These are phyloP conservation scores for Drosophila kurseongensis DNA, from an alignment of 1,140 invertebrate genomes.

Conservation along the genomic window DNA sequence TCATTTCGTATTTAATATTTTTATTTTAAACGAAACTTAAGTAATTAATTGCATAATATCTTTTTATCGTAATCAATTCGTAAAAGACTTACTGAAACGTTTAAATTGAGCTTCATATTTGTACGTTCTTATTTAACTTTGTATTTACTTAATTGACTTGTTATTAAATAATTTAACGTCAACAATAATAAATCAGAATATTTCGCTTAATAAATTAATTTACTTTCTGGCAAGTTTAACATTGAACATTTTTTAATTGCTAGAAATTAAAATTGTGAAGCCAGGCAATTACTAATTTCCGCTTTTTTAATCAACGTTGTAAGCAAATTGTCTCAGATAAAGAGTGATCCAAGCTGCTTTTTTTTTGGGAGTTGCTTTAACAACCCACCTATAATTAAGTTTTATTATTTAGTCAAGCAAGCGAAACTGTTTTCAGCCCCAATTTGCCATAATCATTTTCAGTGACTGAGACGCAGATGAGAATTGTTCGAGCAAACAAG, in stretches of 20 bases:
- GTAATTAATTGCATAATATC: no score
- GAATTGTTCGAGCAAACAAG: constrained; percentile 44
- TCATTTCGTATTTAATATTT: no score
- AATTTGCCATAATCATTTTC: constrained; percentile 41
- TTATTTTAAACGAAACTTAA: no score
- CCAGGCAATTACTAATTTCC: constrained; percentile 38
- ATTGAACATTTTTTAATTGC: constrained; percentile 52
- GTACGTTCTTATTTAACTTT: no score
- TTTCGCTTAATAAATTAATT: background rate
- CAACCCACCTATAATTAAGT: constrained; percentile 35
- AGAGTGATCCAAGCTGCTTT: background rate
- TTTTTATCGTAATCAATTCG: no score
- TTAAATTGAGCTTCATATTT: no score
- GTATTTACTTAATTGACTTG: no score
- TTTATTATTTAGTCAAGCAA: constrained; percentile 54
- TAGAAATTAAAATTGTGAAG: constrained; percentile 4
- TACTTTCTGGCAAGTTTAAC: constrained; percentile 3
- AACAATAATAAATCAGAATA: no score
- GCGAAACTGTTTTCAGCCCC: constrained; percentile 49
- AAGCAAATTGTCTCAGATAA: constrained; percentile 35
- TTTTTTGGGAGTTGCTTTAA: constrained; percentile 8
- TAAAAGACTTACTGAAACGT: no score
- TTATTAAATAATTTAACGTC: background rate
- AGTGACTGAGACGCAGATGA: constrained; percentile 23
- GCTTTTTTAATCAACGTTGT: constrained; percentile 27